Evolutionary conservation across 2,113 vertebrate genomes (phyloP).

Genomic region (Cyprinodon variegatus): DNA sequence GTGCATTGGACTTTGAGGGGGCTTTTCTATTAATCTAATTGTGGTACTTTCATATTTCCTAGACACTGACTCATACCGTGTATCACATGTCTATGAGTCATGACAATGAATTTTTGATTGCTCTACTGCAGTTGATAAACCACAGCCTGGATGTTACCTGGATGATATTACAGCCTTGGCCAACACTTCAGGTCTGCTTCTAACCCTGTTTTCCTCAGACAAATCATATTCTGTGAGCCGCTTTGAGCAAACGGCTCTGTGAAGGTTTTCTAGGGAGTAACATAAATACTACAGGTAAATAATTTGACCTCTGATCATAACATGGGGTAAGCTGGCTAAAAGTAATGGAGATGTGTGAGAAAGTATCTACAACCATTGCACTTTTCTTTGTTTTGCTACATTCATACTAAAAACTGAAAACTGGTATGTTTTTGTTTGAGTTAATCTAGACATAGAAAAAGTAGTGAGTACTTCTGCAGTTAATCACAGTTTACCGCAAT

Average conservation of each 20-base stretch:
- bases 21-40: slow-evolving; percentile 53
- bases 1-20: slow-evolving; percentile 46
- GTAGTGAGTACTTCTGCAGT: background rate
- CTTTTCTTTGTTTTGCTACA: background rate
- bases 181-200: slow-evolving; percentile 43
- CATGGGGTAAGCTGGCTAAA: background rate
- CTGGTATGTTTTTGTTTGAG: background rate
- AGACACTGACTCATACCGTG: slow-evolving; percentile 34
- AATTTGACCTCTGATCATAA: slow-evolving; percentile 16
- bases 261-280: slow-evolving; percentile 28
- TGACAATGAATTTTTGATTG: slow-evolving; percentile 52
- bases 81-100: slow-evolving; percentile 58
- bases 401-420: too few relatives aligned
- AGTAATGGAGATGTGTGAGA: background rate
- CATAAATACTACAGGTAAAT: slow-evolving; percentile 5
- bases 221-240: slow-evolving; percentile 74
- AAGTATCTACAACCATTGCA: background rate
- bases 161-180: slow-evolving; percentile 54
- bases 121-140: slow-evolving; percentile 32
- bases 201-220: slow-evolving; percentile 71
- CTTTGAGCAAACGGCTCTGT: slow-evolving; percentile 38
- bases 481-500: too few relatives aligned
- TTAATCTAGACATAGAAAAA: background rate
- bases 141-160: slow-evolving; percentile 49
- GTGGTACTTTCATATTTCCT: slow-evolving; percentile 40